Evolutionary conservation across 1,140 invertebrate genomes (phyloP).

Genomic region (Drosophila hydei): DNA sequence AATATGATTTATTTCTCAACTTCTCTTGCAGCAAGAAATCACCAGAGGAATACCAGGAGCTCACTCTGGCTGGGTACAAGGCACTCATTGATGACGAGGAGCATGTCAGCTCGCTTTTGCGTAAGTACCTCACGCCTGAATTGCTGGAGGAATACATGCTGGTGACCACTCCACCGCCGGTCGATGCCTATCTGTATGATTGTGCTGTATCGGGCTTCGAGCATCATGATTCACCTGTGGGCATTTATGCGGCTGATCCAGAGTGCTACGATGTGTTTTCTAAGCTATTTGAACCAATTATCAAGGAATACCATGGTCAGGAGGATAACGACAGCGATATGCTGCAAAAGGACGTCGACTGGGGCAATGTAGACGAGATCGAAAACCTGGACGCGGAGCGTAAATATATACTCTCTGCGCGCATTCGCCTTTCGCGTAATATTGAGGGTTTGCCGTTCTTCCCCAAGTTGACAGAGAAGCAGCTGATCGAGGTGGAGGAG

Average conservation of each 20-base stretch:
- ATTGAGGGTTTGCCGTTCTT: slow-evolving; percentile 91
- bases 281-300: slow-evolving; percentile 90
- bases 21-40: slow-evolving; percentile 67
- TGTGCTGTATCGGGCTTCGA: slow-evolving; percentile 88
- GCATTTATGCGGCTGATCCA: slow-evolving; percentile 90
- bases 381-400: slow-evolving; percentile 89
- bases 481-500: slow-evolving; percentile 85
- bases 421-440: slow-evolving; percentile 90
- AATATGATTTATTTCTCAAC: background rate
- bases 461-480: slow-evolving; percentile 88
- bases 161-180: slow-evolving; percentile 86
- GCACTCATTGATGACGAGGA: slow-evolving; percentile 86
- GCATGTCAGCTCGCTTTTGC: slow-evolving; percentile 87
- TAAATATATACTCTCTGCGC: slow-evolving; percentile 89
- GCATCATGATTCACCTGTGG: slow-evolving; percentile 87
- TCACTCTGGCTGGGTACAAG: slow-evolving; percentile 86
- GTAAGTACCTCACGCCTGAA: slow-evolving; percentile 88
- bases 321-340: slow-evolving; percentile 87
- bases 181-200: slow-evolving; percentile 86
- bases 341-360: slow-evolving; percentile 85
- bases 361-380: slow-evolving; percentile 88
- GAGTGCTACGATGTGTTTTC: slow-evolving; percentile 89
- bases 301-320: slow-evolving; percentile 90
- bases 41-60: slow-evolving; percentile 73
- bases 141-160: slow-evolving; percentile 88